Base-by-base conservation (phyloP, 1,140 invertebrate genomes). In the Heliothis virescens region DNA sequence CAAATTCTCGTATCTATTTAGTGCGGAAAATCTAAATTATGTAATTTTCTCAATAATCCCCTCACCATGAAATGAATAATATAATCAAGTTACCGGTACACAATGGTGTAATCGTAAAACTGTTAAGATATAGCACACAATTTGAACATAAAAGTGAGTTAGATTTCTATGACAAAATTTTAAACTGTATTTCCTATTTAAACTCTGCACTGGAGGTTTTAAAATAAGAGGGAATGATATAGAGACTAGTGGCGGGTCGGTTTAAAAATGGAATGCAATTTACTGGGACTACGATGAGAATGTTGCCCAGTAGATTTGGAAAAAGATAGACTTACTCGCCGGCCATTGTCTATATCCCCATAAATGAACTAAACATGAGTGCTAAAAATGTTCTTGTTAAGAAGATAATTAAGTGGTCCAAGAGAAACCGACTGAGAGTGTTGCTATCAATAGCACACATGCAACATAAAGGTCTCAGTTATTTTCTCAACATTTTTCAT, bases 31-130 rank as follows among this genome's bases (percentile, higher is more conserved):
- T 52, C 29, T 1, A 41, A 50, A 60, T 21, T 59, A 21, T 59
- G 55, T 59, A 74, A 74, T 50, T 47, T 48, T n/a, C 47, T n/a
- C 53, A 15, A 50, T 26, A 80, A 76, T 21, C n/a, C 57, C 60
- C 69, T 62, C 76, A 85, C 12, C 79, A 85, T 85, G 83, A 85
- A 83, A 85, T 85, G 83, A 75, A 80, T 82, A 82, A 76, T 79
- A 83, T 83, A 79, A 65, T 67, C 41, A 79, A 75, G 53, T 74
- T 71, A 63, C 21, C 67, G 41, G 13, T 81, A 65, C 15, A 79
- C 65, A 72, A 72, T 78, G 52, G 48, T 69, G 52, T 47, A 4
- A 72, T 77, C 57, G 29, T 79, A 29, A 78, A 74, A 53, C 69
- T 65, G 41, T 63, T 79, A 73, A 81, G 71, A 79, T 80, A 73